These are phyloP conservation scores for Siniperca knerii DNA, from an alignment of 2,113 vertebrate genomes.

Conservation along the genomic window DNA sequence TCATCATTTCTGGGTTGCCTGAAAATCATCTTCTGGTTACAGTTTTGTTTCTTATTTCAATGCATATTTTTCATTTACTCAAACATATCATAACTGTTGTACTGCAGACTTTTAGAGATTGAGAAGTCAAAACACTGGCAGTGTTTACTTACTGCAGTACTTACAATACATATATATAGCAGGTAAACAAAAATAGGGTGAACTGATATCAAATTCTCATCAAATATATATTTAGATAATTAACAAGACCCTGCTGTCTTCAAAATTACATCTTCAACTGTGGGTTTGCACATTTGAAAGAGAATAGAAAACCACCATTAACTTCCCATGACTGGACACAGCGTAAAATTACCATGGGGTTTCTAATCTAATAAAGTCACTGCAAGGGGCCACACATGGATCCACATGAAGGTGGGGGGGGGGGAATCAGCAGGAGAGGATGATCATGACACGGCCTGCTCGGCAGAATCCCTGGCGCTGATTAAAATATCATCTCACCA, in stretches of 20 bases:
- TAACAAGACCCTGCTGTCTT: too few species aligned
- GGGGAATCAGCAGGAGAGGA: conserved; percentile 2
- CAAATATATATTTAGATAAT: neutral
- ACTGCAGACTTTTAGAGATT: neutral
- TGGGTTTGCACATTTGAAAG: neutral
- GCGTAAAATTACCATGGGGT: conserved; percentile 14
- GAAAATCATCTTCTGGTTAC: neutral
- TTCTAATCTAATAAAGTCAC: conserved; percentile 37
- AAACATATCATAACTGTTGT: neutral
- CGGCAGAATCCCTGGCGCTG: neutral
- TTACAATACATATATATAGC: neutral
- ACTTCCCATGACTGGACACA: neutral
- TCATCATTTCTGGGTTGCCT: neutral
- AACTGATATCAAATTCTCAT: neutral
- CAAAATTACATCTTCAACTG: neutral
- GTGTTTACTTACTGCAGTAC: neutral
- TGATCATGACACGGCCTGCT: conserved; percentile 11
- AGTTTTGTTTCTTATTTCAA: neutral
- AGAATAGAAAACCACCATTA: neutral
- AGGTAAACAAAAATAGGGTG: neutral
- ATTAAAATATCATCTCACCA: conserved; percentile 47
- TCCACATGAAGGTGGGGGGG: neutral
- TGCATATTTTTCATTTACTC: neutral
- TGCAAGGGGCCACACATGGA: conserved; percentile 10
- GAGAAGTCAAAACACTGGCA: too few species aligned